Evolutionary conservation across 2,888 invertebrate species (phyloP).

Genomic region (Pollenia labialis): DNA sequence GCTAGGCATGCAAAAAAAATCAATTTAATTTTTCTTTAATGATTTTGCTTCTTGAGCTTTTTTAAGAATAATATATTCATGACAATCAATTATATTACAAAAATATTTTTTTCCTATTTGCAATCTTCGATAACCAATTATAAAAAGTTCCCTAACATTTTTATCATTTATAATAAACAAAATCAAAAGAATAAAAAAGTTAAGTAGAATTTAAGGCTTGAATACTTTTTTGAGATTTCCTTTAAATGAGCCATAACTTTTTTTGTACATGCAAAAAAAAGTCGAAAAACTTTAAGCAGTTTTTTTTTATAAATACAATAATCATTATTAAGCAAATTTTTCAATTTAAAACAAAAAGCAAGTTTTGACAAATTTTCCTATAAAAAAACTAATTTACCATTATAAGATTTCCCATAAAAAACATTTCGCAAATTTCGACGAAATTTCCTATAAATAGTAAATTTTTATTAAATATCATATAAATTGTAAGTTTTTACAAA

Average conservation of each 20-base stretch:
- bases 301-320: too few species aligned
- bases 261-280: too few species aligned
- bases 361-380: too few species aligned
- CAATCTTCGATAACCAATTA: constrained; percentile 34
- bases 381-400: too few species aligned
- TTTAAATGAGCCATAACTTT: constrained; percentile 17
- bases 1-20: constrained; percentile 20
- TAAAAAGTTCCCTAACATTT: constrained; percentile 29
- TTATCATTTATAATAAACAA: not conserved
- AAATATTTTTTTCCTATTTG: not conserved
- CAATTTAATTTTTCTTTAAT: not conserved
- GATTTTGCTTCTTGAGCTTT: not conserved
- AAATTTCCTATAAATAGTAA: too few species aligned
- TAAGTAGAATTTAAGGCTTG: constrained; percentile 15
- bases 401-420: too few species aligned
- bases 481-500: too few species aligned
- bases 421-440: too few species aligned
- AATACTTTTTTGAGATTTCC: not conserved
- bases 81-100: constrained; percentile 24
- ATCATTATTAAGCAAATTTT: too few species aligned
- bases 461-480: too few species aligned
- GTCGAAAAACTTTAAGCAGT: too few species aligned
- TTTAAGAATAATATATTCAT: not conserved
- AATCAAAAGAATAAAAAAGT: not conserved
- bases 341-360: too few species aligned